phyloP scores from a whole-genome alignment of 1,140 invertebrate genomes.

The Drosophila funebris region DNA sequence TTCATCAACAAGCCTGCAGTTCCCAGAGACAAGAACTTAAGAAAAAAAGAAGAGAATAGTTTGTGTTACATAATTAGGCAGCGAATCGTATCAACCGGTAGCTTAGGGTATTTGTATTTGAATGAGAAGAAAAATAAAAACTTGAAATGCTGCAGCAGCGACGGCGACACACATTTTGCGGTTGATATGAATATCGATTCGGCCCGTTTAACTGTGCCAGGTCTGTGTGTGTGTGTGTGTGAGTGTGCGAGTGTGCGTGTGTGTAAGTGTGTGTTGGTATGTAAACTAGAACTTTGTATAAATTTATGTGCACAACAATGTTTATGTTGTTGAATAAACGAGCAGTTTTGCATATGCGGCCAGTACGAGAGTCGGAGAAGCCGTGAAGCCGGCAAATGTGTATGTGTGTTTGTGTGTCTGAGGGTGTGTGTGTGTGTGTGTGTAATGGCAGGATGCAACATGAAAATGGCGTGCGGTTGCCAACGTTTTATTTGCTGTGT shows the following conservation, averaged over 20 bases:
- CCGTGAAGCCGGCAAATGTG: slow-evolving; percentile 21
- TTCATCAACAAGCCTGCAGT: no score
- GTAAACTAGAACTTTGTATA: slow-evolving; percentile 80
- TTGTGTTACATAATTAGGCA: not conserved
- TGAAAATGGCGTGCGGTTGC: slow-evolving; percentile 77
- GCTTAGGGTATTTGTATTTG: not conserved
- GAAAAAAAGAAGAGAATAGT: no score
- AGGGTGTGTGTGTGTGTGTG: not conserved
- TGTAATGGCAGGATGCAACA: slow-evolving; percentile 78
- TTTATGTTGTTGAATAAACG: slow-evolving; percentile 81
- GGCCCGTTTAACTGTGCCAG: slow-evolving; percentile 70
- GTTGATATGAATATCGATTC: slow-evolving; percentile 80
- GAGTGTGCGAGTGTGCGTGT: slow-evolving; percentile 1
- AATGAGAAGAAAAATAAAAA: not conserved
- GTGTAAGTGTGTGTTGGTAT: slow-evolving; percentile 46
- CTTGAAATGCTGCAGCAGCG: slow-evolving; percentile 44
- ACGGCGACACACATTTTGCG: slow-evolving; percentile 77
- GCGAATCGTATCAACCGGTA: not conserved
- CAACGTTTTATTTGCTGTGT: slow-evolving; percentile 72
- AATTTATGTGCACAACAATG: slow-evolving; percentile 81
- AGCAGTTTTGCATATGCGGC: slow-evolving; percentile 74
- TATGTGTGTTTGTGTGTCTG: not conserved
- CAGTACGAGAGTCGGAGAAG: slow-evolving; percentile 18
- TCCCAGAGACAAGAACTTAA: no score
- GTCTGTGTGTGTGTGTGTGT: not conserved